Base-by-base conservation (phyloP, 92 coral and sea anemone species). In the Umimayanthus kanabou region DNA sequence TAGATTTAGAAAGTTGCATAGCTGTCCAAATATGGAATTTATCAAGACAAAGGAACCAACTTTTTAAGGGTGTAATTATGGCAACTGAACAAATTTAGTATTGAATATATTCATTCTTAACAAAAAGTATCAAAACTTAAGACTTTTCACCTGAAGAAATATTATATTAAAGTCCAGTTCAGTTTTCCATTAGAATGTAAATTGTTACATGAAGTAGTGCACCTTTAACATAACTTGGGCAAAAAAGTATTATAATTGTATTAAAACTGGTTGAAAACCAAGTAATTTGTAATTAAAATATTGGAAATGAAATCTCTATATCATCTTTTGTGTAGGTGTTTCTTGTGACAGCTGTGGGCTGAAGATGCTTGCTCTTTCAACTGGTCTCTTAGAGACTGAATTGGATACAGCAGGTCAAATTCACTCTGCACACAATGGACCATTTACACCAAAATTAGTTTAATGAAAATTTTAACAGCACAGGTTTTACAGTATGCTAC, bases 341-440 rank as follows among this genome's bases (percentile, higher is more conserved):
- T 39, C 14, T 37, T 37, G 26, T 39, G 28, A 75, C 25, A 37
- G 53, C 9, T 39, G 47, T 61, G n/a, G 26, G 25, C 69, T 61
- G 25, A 18, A 7, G 50, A 53, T 53, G 47, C 84, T 40, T 50
- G 72, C 9, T 80, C 84, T 39, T 26, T 80, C 23, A 20, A 80
- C 22, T 49, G 42, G 72, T 64, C 84, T 53, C 66, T 13, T 53
- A 80, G 72, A 58, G n/a, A 61, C 73, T 50, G 47, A 58, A 50
- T 45, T 61, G 15, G 72, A 45, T 43, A 10, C 9, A n/a, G 85
- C 26, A 81, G 30, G 72, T 81, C 65, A 29, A 40, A 4, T 37
- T 29, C 10, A 79, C 26, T 22, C 45, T 20, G 5, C 6, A 82
- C 58, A 28, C 37, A 30, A 15, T 67, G 43, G 39, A 20, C 58